Conservation (phyloP, 2,888 invertebrate genomes). For the Hyposoter didymator region DNA sequence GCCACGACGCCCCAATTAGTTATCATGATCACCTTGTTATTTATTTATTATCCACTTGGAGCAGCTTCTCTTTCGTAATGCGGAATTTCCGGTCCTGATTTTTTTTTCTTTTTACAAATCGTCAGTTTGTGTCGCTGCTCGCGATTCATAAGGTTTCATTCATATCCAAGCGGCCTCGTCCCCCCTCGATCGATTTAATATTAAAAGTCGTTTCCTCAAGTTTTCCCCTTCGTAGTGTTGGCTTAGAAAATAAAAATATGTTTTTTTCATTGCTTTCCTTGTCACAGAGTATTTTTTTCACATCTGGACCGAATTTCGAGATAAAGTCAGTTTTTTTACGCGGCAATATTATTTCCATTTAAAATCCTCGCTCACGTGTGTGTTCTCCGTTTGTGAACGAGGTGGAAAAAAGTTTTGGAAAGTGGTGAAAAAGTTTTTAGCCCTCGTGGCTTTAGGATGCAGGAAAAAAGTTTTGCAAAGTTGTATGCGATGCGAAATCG, state of each 20-base stretch:
- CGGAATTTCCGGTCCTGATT: background rate
- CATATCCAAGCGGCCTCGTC: background rate
- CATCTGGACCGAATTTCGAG: background rate
- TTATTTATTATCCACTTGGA: background rate
- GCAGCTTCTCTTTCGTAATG: background rate
- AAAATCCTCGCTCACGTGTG: background rate
- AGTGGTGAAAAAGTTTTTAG: background rate
- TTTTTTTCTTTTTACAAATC: background rate
- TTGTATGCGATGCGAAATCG: background rate
- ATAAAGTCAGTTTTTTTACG: background rate
- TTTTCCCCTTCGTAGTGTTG: conserved; percentile 22
- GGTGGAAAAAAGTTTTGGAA: background rate
- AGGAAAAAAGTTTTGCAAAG: background rate
- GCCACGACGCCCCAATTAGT: background rate
- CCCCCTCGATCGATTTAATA: conserved; percentile 31
- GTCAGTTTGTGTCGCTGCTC: background rate
- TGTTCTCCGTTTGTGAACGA: background rate
- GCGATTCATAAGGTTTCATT: conserved; percentile 3
- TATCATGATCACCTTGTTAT: background rate
- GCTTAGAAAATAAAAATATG: conserved; percentile 1
- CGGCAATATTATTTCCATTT: background rate
- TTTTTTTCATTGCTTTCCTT: conserved; percentile 7
- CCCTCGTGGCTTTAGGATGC: background rate
- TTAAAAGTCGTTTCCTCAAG: conserved; percentile 37
- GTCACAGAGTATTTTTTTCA: background rate